Evolutionary conservation across 2,797 vertebrate genomes (phyloP).

Genomic region (Falco novaeseelandiae): DNA sequence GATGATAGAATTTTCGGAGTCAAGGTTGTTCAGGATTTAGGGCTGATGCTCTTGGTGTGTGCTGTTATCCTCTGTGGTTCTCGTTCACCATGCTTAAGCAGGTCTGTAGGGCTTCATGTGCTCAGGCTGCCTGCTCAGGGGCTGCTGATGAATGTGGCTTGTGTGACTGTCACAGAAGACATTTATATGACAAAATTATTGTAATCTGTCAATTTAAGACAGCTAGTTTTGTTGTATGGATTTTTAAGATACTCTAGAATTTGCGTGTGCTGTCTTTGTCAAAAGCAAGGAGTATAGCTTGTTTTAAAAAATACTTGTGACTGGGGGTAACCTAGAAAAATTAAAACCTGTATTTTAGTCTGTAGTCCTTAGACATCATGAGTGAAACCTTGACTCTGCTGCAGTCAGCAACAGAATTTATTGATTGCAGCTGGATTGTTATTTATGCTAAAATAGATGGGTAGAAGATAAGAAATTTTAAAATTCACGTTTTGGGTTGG

Average conservation of each 20-base stretch:
- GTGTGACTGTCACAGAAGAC: background rate
- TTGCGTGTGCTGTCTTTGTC: background rate
- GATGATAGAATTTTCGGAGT: background rate
- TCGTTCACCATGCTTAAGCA: background rate
- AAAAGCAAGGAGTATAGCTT: background rate
- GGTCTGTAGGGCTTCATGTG: background rate
- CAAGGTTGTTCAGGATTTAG: background rate
- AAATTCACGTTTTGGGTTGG: background rate
- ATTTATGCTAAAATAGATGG: background rate
- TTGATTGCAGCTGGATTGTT: background rate
- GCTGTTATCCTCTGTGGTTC: background rate
- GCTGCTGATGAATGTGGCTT: background rate
- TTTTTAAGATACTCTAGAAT: background rate
- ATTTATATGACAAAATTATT: background rate
- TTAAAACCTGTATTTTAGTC: background rate
- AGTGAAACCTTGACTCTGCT: background rate
- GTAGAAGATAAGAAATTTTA: background rate
- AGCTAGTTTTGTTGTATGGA: background rate
- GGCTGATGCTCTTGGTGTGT: background rate
- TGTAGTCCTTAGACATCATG: background rate
- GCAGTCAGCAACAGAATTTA: background rate
- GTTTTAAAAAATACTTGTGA: background rate
- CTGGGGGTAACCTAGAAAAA: background rate
- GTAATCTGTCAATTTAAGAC: background rate
- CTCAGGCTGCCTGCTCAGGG: background rate